phyloP scores from a whole-genome alignment of 2,113 vertebrate genomes.

The Agelaius tricolor region DNA sequence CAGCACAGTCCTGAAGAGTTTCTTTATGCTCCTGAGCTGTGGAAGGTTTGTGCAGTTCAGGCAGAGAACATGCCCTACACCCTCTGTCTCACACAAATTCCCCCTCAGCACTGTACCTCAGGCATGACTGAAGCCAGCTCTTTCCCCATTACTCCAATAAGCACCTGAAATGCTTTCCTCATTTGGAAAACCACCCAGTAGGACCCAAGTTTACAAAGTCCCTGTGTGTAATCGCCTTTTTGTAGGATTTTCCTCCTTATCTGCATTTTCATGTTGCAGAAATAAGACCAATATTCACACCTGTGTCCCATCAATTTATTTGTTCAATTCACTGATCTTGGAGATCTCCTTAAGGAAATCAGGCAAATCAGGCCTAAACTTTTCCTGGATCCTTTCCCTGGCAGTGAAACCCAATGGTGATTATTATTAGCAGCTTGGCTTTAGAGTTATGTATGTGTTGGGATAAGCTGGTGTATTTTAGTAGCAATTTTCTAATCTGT shows the following conservation, averaged over 20 bases:
- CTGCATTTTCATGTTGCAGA: background rate
- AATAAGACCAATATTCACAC: background rate
- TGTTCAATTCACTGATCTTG: background rate
- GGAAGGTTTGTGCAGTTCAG: background rate
- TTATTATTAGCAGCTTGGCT: background rate
- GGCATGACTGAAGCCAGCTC: background rate
- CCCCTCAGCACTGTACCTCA: background rate
- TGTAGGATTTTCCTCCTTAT: background rate
- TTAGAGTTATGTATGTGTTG: background rate
- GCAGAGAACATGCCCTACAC: accelerated
- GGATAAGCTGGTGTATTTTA: conserved; percentile 7
- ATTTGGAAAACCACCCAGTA: background rate
- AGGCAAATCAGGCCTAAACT: conserved; percentile 20
- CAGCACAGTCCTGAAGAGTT: background rate
- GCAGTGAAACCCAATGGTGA: background rate
- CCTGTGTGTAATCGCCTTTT: background rate
- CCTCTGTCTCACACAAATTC: background rate
- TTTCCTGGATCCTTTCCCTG: background rate
- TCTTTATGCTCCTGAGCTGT: background rate
- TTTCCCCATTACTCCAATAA: background rate
- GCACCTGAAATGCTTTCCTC: background rate
- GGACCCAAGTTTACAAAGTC: background rate
- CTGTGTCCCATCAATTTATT: background rate
- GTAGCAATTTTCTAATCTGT: background rate
- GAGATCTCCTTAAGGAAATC: background rate